phyloP scores from a whole-genome alignment of 2,888 invertebrate genomes.

The Caenorhabditis sp. region DNA sequence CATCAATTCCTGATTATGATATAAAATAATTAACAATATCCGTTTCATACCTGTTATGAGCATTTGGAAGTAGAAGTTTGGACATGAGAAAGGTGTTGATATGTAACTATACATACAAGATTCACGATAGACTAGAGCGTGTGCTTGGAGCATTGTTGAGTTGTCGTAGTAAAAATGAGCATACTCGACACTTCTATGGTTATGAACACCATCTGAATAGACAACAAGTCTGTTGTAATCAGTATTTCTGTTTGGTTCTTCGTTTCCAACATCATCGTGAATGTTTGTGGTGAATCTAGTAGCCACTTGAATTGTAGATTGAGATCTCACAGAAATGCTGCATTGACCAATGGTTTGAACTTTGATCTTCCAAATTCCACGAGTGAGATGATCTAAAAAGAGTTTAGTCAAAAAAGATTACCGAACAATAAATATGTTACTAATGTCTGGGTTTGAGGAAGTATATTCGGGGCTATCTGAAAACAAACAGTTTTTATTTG shows the following conservation, averaged over 20 bases:
- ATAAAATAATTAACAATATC: constrained; percentile 9
- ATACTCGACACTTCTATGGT: constrained; percentile 66
- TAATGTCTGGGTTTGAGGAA: constrained; percentile 41
- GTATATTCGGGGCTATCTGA: constrained; percentile 58
- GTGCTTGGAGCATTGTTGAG: constrained; percentile 61
- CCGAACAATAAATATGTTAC: constrained; percentile 19
- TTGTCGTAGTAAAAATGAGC: constrained; percentile 71
- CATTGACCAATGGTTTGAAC: constrained; percentile 63
- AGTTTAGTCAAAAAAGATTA: neutral
- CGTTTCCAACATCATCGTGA: constrained; percentile 68
- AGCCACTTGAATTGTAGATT: constrained; percentile 64
- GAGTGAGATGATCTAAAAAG: constrained; percentile 63
- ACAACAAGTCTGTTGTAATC: constrained; percentile 68
- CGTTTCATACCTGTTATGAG: constrained; percentile 56
- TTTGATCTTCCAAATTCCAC: constrained; percentile 71
- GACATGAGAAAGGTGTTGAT: constrained; percentile 69
- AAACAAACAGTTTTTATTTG: constrained; percentile 5
- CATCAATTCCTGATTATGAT: constrained; percentile 71
- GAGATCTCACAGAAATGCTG: constrained; percentile 62
- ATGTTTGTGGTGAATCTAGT: constrained; percentile 67
- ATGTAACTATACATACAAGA: constrained; percentile 71
- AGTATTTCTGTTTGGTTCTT: constrained; percentile 60
- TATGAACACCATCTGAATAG: constrained; percentile 62
- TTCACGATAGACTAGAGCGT: constrained; percentile 49
- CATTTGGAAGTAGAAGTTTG: constrained; percentile 66